Evolutionary conservation across 2,797 vertebrate species (phyloP).

Genomic region (Pangasius djambal): DNA sequence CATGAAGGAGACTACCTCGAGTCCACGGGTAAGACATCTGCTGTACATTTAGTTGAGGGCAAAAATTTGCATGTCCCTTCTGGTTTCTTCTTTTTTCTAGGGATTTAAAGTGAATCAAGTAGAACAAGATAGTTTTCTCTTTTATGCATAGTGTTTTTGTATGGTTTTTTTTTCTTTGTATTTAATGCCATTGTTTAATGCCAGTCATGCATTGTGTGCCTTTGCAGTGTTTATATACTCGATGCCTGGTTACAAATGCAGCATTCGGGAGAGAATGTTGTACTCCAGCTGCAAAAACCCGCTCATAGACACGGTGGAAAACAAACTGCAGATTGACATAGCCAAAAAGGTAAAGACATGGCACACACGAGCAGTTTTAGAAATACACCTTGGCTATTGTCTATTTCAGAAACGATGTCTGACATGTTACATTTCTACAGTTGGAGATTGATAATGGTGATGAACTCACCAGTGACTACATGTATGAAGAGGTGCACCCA

Average conservation of each 20-base stretch:
- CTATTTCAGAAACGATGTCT: background rate
- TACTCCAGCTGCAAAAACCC: conserved; percentile 89
- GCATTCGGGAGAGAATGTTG: conserved; percentile 88
- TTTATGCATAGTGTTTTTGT: background rate
- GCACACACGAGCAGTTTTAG: background rate
- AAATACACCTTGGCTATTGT: background rate
- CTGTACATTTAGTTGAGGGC: background rate
- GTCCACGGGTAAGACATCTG: conserved; percentile 76
- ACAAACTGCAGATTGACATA: conserved; percentile 78
- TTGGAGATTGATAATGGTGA: conserved; percentile 88
- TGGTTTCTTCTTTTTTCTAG: background rate
- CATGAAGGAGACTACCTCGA: conserved; percentile 87
- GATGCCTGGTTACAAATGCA: conserved; percentile 87
- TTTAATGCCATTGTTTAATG: background rate
- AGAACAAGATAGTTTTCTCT: background rate
- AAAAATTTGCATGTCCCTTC: background rate
- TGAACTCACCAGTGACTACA: conserved; percentile 83
- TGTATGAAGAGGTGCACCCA: conserved; percentile 89
- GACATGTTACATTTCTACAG: conserved; percentile 60
- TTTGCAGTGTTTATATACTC: conserved; percentile 89
- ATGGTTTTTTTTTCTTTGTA: background rate
- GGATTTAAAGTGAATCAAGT: background rate
- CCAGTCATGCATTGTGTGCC: background rate
- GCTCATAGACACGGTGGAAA: conserved; percentile 82
- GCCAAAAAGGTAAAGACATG: conserved; percentile 79